A percentile compares a stretch with the other conserved stretches of the same genome.
Conservation (phyloP, 2,797 vertebrate genomes). For the Chanos chanos region DNA sequence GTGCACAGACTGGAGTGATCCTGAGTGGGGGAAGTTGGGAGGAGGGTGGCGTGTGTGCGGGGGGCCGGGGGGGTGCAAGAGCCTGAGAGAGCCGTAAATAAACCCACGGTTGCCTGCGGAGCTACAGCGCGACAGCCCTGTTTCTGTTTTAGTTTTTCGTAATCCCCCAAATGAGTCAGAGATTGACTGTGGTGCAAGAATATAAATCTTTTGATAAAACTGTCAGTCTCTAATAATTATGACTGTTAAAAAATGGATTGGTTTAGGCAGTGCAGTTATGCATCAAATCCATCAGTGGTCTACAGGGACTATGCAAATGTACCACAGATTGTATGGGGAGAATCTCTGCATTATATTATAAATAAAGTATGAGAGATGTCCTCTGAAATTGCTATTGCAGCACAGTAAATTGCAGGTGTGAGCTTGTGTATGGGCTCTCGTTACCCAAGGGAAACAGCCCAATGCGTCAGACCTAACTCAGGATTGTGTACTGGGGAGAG, state of each 20-base stretch:
- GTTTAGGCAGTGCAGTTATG: constrained; percentile 23
- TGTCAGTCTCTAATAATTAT: constrained; percentile 28
- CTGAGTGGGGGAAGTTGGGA: constrained; percentile 9
- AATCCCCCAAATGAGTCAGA: constrained; percentile 31
- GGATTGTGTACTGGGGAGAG: no score
- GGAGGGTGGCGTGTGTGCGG: constrained; percentile 33
- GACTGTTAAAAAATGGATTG: constrained; percentile 43
- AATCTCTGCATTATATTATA: no score
- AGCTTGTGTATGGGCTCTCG: constrained; percentile 5
- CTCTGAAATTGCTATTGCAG: constrained; percentile 38
- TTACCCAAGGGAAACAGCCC: constrained; percentile 20
- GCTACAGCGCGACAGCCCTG: constrained; percentile 10
- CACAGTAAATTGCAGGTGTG: constrained; percentile 24
- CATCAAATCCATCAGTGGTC: constrained; percentile 17
- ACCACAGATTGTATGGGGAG: constrained; percentile 20
- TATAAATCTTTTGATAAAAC: constrained; percentile 43
- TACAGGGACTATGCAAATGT: constrained; percentile 36
- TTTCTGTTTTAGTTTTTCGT: constrained; percentile 4
- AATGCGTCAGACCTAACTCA: no score
- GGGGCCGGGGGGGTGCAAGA: constrained; percentile 11
- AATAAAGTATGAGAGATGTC: constrained; percentile 47
- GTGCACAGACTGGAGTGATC: constrained; percentile 54
- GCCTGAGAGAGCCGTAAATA: constrained; percentile 41
- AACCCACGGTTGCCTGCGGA: constrained; percentile 30
- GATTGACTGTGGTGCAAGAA: constrained; percentile 21